Base-by-base conservation (phyloP, 2,888 invertebrate genomes). In the Nephrotoma guestfalica region DNA sequence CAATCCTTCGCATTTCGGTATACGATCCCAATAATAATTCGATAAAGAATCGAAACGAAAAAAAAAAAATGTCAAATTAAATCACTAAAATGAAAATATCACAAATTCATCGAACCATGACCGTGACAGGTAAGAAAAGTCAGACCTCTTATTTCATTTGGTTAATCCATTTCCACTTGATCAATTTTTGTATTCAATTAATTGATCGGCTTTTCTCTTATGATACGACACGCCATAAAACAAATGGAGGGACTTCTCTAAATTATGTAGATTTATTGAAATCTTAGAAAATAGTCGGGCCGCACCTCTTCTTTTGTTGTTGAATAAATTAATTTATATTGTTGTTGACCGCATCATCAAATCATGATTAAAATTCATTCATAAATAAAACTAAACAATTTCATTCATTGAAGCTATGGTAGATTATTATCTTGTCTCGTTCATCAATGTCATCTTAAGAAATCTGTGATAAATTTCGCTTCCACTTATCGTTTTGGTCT, bases 391-490 rank as follows among this genome's bases (percentile, higher is more conserved):
- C 40, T 11, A 83, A 83, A 83, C 30, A 41, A 83, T 40, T 83
- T 83, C 83, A 83, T 83, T 83, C 83, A 83, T 41, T 41, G 41
- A 40, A 83, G 40, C 41, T 30, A 83, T 83, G 43, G 43, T 42
- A 86, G 43, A 43, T 43, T 86, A 30, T 43, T 86, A 86, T 86
- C 85, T 18, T 15, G 42, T 18, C 43, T 86, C 85, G 85, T 86
- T 43, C 85, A 86, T 86, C 85, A 86, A 45, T 86, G 85, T 86
- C 85, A 43, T 86, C 42, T 86, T 18, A 42, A 43, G 40, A 83
- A 83, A 83, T 83, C 5, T 41, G 40, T 83, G 41, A 41, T 41
- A 83, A 83, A 41, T 83, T 83, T 83, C 83, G 40, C 83, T 41
- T 83, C 83, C 40, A 83, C n/a, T 83, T 83, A 41, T 41, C 9